Conservation (phyloP, 2,797 vertebrate genomes). For the Sebastes aleutianus region DNA sequence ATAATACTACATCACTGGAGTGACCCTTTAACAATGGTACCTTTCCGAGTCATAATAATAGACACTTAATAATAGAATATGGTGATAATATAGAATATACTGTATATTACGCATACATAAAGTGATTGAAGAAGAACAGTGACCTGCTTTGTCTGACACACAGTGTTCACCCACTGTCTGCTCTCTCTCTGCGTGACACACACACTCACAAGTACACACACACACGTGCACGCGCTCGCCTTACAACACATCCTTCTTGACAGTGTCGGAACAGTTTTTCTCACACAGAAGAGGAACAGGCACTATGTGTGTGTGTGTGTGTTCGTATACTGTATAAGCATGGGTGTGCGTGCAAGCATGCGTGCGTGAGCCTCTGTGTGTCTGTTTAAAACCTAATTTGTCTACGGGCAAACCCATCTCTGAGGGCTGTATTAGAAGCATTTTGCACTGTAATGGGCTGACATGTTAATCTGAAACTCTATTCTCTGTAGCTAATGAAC, state of each 20-base stretch:
- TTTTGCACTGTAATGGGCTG: conserved; percentile 74
- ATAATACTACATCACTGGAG: background rate
- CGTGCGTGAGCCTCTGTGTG: conserved; percentile 2
- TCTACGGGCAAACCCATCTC: conserved; percentile 62
- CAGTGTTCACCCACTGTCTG: conserved; percentile 3
- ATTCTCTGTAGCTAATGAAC: conserved; percentile 78
- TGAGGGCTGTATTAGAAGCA: conserved; percentile 70
- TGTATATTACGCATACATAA: background rate
- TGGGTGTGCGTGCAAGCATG: background rate
- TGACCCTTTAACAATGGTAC: background rate
- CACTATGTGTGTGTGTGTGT: background rate
- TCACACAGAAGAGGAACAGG: conserved; percentile 25
- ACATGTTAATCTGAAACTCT: conserved; percentile 78
- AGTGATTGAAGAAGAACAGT: background rate
- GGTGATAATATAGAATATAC: background rate
- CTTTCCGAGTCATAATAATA: background rate
- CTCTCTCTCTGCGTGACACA: background rate
- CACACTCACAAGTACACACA: background rate
- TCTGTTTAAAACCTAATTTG: conserved; percentile 69
- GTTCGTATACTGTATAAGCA: background rate
- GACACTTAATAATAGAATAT: background rate
- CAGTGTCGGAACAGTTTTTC: conserved; percentile 61
- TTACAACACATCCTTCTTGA: conserved; percentile 58
- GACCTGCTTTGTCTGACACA: conserved; percentile 31
- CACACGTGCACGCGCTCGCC: background rate